Conservation (phyloP, 2,888 invertebrate species). For the Adelognathus sp. region DNA sequence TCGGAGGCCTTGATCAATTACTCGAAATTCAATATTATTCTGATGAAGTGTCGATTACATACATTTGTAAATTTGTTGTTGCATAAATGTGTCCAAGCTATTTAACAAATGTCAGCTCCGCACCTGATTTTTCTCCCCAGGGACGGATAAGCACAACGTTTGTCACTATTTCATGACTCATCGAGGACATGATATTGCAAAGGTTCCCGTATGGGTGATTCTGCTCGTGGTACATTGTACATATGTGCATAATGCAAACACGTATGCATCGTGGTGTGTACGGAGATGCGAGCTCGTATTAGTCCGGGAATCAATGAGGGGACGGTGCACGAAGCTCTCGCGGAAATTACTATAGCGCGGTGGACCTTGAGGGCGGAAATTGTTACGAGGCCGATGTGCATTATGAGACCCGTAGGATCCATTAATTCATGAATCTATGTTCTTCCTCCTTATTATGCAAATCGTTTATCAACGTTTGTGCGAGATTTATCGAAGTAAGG, state of each 20-base stretch:
- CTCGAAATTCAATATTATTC: too few species aligned
- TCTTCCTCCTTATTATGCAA: constrained; percentile 37
- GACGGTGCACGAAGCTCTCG: constrained; percentile 30
- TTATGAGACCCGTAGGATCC: constrained; percentile 37
- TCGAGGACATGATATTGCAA: neutral
- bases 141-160: neutral
- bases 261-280: constrained; percentile 1
- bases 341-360: constrained; percentile 51
- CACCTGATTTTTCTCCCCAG: neutral
- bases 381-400: constrained; percentile 46
- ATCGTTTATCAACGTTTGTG: neutral
- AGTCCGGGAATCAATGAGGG: constrained; percentile 48
- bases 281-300: constrained; percentile 14
- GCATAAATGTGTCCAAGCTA: neutral
- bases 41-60: too few species aligned
- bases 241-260: neutral
- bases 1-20: too few species aligned
- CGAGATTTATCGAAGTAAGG: neutral
- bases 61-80: neutral
- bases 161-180: neutral
- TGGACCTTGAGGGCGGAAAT: constrained; percentile 50
- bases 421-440: constrained; percentile 40
- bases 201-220: neutral
- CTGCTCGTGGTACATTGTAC: neutral
- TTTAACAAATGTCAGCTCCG: too few species aligned